Conservation (phyloP, 2,888 invertebrate species). For the Cecidostiba fungosa region DNA sequence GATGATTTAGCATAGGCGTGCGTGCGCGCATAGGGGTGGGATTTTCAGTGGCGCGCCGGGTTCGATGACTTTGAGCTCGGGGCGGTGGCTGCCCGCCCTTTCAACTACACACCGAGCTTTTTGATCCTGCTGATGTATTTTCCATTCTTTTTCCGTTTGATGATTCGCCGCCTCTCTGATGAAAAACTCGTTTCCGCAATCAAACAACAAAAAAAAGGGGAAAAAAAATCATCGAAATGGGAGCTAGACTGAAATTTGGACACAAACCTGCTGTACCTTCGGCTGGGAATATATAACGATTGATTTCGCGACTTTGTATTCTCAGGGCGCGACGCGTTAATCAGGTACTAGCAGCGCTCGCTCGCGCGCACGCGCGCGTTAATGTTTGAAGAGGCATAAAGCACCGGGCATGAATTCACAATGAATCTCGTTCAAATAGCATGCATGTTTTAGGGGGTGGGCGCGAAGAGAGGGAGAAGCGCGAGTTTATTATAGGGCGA, state of each 20-base stretch:
- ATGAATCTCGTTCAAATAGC: slow-evolving; percentile 59
- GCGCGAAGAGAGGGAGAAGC: background rate
- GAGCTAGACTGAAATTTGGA: background rate
- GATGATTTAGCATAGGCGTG: slow-evolving; percentile 2
- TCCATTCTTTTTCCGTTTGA: background rate
- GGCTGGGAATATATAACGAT: slow-evolving; percentile 45
- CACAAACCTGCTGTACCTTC: background rate
- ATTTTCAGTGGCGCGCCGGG: slow-evolving; percentile 28
- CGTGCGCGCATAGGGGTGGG: background rate
- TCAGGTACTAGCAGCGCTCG: slow-evolving; percentile 40
- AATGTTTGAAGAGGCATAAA: slow-evolving; percentile 62
- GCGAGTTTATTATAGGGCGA: slow-evolving; percentile 36
- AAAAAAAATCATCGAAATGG: background rate
- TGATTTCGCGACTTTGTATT: slow-evolving; percentile 56
- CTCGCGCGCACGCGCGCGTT: slow-evolving; percentile 28
- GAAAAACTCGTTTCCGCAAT: background rate
- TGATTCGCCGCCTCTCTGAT: background rate
- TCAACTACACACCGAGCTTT: background rate
- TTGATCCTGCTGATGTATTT: background rate
- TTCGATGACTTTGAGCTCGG: slow-evolving; percentile 52
- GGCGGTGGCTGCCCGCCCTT: background rate
- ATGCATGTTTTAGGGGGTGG: slow-evolving; percentile 47
- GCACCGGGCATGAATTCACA: slow-evolving; percentile 57
- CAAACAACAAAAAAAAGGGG: background rate
- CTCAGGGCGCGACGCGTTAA: slow-evolving; percentile 51